phyloP scores from a whole-genome alignment of 2,797 vertebrate genomes.

The Potorous gilbertii region DNA sequence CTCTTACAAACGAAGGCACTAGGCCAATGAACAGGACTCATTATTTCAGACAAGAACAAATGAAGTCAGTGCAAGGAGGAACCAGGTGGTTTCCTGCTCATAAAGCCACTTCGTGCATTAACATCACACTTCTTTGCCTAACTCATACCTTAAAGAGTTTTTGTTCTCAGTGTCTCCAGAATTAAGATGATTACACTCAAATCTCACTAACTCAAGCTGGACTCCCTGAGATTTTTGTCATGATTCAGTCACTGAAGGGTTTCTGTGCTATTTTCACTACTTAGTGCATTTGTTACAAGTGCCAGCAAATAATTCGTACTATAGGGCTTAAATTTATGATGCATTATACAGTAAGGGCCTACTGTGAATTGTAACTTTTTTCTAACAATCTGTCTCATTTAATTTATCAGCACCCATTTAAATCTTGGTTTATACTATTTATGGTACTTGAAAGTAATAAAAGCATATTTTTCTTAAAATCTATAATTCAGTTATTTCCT shows the following conservation, averaged over 20 bases:
- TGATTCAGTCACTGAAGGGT: not conserved
- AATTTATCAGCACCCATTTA: not conserved
- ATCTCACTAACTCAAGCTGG: not conserved
- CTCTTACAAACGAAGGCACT: slow-evolving; percentile 64
- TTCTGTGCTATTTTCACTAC: not conserved
- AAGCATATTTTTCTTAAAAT: slow-evolving; percentile 29
- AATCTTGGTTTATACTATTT: slow-evolving; percentile 10
- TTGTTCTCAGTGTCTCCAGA: slow-evolving; percentile 34
- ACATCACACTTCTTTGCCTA: not conserved
- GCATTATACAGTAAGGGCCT: not conserved
- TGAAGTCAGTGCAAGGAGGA: slow-evolving; percentile 70
- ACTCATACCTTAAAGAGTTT: not conserved
- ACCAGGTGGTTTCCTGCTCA: slow-evolving; percentile 64
- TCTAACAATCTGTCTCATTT: slow-evolving; percentile 25
- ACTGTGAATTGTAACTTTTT: not conserved
- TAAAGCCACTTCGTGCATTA: slow-evolving; percentile 9
- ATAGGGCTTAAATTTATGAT: slow-evolving; percentile 22
- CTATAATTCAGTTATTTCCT: slow-evolving; percentile 39
- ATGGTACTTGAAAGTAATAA: slow-evolving; percentile 23
- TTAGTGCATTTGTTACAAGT: not conserved
- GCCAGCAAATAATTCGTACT: slow-evolving; percentile 5
- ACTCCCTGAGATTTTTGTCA: slow-evolving; percentile 7
- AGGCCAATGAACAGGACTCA: slow-evolving; percentile 65
- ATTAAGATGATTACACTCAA: slow-evolving; percentile 39
- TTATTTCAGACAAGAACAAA: slow-evolving; percentile 69